Base-by-base conservation (phyloP, 2,888 invertebrate species). In the Apomyelois bistriatella region DNA sequence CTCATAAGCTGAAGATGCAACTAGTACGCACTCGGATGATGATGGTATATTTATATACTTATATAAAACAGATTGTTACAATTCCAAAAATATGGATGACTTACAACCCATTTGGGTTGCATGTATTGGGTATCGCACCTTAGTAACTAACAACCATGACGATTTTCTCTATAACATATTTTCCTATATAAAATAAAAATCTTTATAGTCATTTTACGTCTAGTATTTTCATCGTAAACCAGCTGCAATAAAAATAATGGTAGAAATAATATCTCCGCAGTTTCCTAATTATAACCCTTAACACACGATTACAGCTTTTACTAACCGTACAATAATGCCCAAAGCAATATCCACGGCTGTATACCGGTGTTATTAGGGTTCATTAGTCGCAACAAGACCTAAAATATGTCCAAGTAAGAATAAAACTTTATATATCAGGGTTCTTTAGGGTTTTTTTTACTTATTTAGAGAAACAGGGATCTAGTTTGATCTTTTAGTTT, bases 371-470 rank as follows among this genome's bases (percentile, higher is more conserved):
- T 30, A 41, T 51, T 51, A 41, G 41, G 51, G 51, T 32, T 51
- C 35, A 42, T 41, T 50, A 54, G 46, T 35, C 41, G 41, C 17
- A 42, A 48, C 32, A 54, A 58, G 30, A 8, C 30, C 42, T 43
- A 43, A 43, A 41, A 30, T 43, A 43, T 13, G 30, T 13, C 13
- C 30, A 30, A 43, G 30, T 15, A 4, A 12, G 42, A 28, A 1
- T 42, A 12, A 6, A n/a, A n/a, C 28, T 12, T 28, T 7, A 42
- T 5, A 7, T 12, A n/a, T 1, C 1, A 12, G 12, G 42, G 40
- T 40, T 42, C 22, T 12, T 2, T 1, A 36, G 12, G 4, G n/a
- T 5, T n/a, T n/a, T n/a, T n/a, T n/a, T n/a, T n/a, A n/a, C n/a
- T n/a, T n/a, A n/a, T n/a, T n/a, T n/a, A n/a, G n/a, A n/a, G n/a